Base-by-base conservation (phyloP, 2,888 invertebrate genomes). In the Resseliella maxima region DNA sequence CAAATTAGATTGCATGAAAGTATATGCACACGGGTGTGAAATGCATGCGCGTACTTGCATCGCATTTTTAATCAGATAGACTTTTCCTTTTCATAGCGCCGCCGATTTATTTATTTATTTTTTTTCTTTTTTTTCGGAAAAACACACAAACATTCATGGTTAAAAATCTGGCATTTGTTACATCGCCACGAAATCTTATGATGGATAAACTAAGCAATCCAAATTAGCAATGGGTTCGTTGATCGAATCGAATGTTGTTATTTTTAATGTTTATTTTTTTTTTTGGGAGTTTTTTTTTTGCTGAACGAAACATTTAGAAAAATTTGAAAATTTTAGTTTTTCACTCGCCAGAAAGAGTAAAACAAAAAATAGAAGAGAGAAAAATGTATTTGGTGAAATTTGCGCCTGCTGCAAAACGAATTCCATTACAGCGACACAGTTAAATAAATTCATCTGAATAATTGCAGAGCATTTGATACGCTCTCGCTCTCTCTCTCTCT, bases 1-100 rank as follows among this genome's bases (percentile, higher is more conserved):
- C 72, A 72, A 72, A 72, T 72, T 72, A 72, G 72, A 72, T 72
- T 72, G 72, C 72, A 72, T 35, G 72, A 72, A 72, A 72, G 72
- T 72, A 5, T 35, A 35, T 72, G 72, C 72, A 72, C 72, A 72
- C n/a, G 72, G 50, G 72, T 72, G 72, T 72, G 72, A 72, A 72
- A 72, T 72, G 72, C 72, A 72, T 72, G 72, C 72, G 5, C 59
- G 12, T 24, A 72, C 35, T 2, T 35, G 31, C 72, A 2, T 72
- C 31, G 31, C 31, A 31, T 31, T 12, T n/a, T 72, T 72, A 31
- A 31, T 59, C 72, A 27, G 72, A 72, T n/a, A n/a, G 31, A 72
- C 72, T 72, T 72, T 72, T 72, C 72, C 72, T 72, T 72, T 72
- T 35, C 31, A 31, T 35, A 18, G 41, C 18, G 31, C 72, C n/a